These are phyloP conservation scores for Zoanthus sociatus DNA, from an alignment of 92 coral and sea anemone species.

Conservation along the genomic window DNA sequence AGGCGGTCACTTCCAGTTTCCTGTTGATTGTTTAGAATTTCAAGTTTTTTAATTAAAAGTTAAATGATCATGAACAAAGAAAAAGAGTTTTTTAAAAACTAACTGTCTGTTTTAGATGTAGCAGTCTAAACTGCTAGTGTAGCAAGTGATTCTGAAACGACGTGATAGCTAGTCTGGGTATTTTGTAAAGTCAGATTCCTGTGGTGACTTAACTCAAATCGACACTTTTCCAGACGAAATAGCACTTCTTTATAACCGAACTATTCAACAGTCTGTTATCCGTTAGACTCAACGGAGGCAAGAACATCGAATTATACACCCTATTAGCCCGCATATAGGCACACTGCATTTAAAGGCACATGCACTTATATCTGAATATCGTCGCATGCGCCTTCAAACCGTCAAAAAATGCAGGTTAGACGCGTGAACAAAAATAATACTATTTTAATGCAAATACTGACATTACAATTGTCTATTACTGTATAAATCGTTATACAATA, in stretches of 20 bases:
- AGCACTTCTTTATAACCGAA: constrained; percentile 1
- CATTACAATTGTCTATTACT: too few relatives aligned
- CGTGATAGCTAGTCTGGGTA: constrained; percentile 13
- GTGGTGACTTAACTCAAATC: constrained; percentile 3
- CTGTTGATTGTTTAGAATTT: constrained; percentile 35
- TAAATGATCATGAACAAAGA: constrained; percentile 9
- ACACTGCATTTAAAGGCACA: too few relatives aligned
- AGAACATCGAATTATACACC: constrained; percentile 12
- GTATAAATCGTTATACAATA: too few relatives aligned
- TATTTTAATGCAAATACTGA: too few relatives aligned
- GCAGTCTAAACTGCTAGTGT: not conserved
- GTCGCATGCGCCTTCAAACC: too few relatives aligned
- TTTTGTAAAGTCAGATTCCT: constrained; percentile 14
- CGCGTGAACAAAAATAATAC: too few relatives aligned
- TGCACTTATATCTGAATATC: too few relatives aligned
- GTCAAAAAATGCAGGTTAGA: too few relatives aligned
- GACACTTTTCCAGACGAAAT: constrained; percentile 3
- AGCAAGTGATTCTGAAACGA: constrained; percentile 4
- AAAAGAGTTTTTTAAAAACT: not conserved
- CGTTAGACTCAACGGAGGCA: constrained; percentile 1
- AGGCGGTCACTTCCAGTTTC: constrained; percentile 50
- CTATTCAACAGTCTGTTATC: constrained; percentile 4
- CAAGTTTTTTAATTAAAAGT: not conserved
- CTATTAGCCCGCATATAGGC: too few relatives aligned
- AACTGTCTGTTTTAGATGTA: not conserved